phyloP scores from a whole-genome alignment of 2,888 invertebrate genomes.

The Colostygia pectinataria region DNA sequence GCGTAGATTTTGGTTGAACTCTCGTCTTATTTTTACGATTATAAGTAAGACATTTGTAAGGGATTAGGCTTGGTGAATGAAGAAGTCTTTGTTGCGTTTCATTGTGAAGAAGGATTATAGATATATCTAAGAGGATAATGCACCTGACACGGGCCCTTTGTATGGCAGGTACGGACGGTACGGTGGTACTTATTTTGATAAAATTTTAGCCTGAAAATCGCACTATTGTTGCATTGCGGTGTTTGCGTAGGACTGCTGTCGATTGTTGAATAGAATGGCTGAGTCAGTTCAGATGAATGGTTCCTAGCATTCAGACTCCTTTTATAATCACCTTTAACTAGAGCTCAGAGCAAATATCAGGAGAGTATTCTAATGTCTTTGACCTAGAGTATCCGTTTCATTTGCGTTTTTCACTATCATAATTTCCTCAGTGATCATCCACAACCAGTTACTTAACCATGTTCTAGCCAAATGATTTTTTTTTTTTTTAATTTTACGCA shows the following conservation, averaged over 20 bases:
- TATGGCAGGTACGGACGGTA: constrained; percentile 60
- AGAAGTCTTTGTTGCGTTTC: constrained; percentile 53
- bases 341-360: too few species aligned
- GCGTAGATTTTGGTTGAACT: constrained; percentile 55
- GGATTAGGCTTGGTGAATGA: constrained; percentile 73
- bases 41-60: constrained; percentile 57
- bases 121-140: constrained; percentile 69
- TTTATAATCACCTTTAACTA: too few species aligned
- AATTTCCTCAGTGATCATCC: too few species aligned
- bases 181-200: constrained; percentile 51
- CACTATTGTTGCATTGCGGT: constrained; percentile 54
- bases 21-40: constrained; percentile 47
- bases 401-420: too few species aligned
- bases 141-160: constrained; percentile 71
- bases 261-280: constrained; percentile 6
- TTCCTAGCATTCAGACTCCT: too few species aligned
- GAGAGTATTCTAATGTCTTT: too few species aligned
- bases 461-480: too few species aligned
- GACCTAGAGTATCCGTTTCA: too few species aligned
- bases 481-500: too few species aligned
- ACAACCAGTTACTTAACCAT: too few species aligned
- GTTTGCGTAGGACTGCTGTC: constrained; percentile 57
- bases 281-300: background rate
- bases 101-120: constrained; percentile 66
- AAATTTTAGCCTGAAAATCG: constrained; percentile 37